phyloP scores from a whole-genome alignment of 1,140 invertebrate genomes.

The Agrilus planipennis region DNA sequence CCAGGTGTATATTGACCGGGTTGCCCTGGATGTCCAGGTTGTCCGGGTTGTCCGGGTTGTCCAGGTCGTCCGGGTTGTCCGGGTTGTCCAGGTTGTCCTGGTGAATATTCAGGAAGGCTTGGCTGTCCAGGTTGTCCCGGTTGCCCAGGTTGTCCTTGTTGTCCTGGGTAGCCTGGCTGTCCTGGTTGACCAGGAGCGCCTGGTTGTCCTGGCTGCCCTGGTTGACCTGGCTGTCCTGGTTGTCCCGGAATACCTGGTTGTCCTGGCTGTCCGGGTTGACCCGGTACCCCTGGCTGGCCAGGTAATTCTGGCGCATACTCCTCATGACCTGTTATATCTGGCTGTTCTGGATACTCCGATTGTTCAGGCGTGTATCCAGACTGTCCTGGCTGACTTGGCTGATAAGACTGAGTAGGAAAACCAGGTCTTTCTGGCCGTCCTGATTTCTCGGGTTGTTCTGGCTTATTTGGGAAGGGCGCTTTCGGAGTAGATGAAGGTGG shows the following conservation, averaged over 20 bases:
- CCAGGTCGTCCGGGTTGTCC: conserved; percentile 6
- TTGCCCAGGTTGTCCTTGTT: conserved; percentile 15
- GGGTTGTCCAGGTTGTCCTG: conserved; percentile 6
- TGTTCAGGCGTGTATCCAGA: not conserved
- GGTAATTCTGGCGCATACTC: not conserved
- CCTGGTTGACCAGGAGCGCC: conserved; percentile 16
- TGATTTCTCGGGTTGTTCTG: not conserved
- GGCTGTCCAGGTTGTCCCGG: no score
- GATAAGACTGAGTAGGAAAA: not conserved
- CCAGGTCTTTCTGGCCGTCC: not conserved
- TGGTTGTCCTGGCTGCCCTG: conserved; percentile 4
- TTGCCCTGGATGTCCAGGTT: conserved; percentile 16
- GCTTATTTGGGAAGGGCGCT: not conserved
- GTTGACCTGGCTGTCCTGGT: not conserved
- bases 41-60: conserved; percentile 13
- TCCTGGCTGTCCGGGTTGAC: not conserved
- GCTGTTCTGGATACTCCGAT: not conserved
- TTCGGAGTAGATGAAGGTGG: conserved; percentile 1
- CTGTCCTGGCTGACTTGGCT: not conserved
- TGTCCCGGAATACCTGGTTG: not conserved
- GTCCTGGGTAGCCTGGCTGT: conserved; percentile 9
- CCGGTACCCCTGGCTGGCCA: not conserved
- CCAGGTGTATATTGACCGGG: no score
- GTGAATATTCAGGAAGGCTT: no score
- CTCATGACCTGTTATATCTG: no score